phyloP scores from a whole-genome alignment of 1,140 invertebrate species.

The Lordiphosa stackelbergi region DNA sequence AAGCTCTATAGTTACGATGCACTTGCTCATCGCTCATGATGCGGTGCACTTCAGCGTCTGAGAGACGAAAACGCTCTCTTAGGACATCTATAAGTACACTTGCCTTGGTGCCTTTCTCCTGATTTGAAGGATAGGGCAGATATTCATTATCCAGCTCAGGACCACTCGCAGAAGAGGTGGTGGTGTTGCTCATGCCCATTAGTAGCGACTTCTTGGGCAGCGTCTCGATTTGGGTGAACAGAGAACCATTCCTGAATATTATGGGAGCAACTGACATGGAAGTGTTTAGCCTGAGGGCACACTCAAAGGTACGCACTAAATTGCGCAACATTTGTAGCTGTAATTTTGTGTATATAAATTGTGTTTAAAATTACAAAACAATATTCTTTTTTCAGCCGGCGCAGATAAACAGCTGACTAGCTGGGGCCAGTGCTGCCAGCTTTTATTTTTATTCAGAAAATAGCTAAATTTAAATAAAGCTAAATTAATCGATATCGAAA shows the following conservation, averaged over 20 bases:
- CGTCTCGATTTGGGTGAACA: conserved; percentile 40
- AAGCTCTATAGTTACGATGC: conserved; percentile 39
- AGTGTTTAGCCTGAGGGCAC: conserved; percentile 16
- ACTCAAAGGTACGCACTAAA: conserved; percentile 41
- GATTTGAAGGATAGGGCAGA: conserved; percentile 45
- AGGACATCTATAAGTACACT: conserved; percentile 28
- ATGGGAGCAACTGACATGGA: not conserved
- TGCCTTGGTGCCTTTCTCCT: conserved; percentile 29
- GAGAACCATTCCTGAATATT: conserved; percentile 9
- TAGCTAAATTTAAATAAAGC: no score
- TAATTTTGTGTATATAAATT: not conserved
- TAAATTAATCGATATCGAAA: no score
- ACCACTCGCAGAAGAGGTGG: conserved; percentile 10
- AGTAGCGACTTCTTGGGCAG: conserved; percentile 19
- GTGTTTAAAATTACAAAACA: conserved; percentile 35
- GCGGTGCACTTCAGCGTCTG: conserved; percentile 27
- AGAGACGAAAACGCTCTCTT: conserved; percentile 50
- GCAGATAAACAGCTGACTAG: conserved; percentile 1
- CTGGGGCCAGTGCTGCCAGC: no score
- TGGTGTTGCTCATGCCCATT: conserved; percentile 1
- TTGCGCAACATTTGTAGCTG: conserved; percentile 39
- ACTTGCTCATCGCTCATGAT: conserved; percentile 56
- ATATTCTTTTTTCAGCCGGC: conserved; percentile 1
- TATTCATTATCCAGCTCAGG: conserved; percentile 53
- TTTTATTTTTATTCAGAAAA: no score